phyloP scores from a whole-genome alignment of 1,140 invertebrate species.

The Kradibia gibbosae region DNA sequence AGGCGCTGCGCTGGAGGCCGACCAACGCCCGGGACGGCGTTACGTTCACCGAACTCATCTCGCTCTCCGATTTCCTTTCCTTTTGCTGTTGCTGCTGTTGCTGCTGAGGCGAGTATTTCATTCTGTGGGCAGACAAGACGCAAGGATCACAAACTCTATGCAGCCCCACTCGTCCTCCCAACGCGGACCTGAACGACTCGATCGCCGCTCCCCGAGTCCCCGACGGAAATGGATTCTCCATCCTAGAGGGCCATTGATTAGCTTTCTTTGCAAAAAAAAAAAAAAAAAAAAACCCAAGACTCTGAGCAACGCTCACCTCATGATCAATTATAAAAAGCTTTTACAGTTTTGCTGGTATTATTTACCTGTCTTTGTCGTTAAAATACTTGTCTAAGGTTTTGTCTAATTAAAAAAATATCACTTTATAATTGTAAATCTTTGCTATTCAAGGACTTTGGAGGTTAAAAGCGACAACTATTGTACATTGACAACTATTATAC shows the following conservation, averaged over 20 bases:
- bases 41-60: slow-evolving; percentile 61
- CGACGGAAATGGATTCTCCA: too few species aligned
- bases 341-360: too few species aligned
- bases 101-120: slow-evolving; percentile 71
- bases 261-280: too few species aligned
- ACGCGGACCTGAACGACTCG: background rate
- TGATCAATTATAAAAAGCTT: too few species aligned
- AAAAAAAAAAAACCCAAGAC: too few species aligned
- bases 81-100: slow-evolving; percentile 68
- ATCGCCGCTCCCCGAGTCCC: background rate
- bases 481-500: background rate
- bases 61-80: slow-evolving; percentile 68
- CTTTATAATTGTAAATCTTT: too few species aligned
- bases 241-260: too few species aligned
- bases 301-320: too few species aligned
- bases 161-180: background rate
- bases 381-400: too few species aligned
- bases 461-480: background rate
- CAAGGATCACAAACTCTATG: slow-evolving; percentile 3
- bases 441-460: background rate
- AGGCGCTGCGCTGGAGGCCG: slow-evolving; percentile 48
- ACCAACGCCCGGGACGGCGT: slow-evolving; percentile 56
- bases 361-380: too few species aligned
- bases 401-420: too few species aligned
- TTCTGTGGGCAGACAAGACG: slow-evolving; percentile 53